Percentiles rank a stretch among this genome's conserved stretches.
phyloP scores from a whole-genome alignment of 2,113 vertebrate species.

The Turdus rufiventris region DNA sequence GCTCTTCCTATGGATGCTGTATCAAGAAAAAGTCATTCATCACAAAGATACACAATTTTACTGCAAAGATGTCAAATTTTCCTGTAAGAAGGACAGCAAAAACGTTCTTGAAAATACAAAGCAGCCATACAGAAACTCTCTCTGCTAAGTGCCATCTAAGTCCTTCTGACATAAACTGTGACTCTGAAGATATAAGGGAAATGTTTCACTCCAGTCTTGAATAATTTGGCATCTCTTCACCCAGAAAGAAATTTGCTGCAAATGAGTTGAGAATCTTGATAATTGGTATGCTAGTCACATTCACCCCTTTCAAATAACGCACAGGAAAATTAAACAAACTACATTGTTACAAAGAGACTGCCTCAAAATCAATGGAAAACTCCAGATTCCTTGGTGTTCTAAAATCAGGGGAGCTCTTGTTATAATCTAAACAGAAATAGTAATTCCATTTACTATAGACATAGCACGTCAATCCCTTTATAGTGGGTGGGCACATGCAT shows the following conservation, averaged over 20 bases:
- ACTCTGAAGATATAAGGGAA: not conserved
- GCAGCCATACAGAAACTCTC: not conserved
- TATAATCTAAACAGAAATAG: not conserved
- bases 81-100: not conserved
- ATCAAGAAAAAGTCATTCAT: not conserved
- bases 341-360: not conserved
- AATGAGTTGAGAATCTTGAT: not conserved
- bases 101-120: not conserved
- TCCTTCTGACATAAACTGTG: not conserved
- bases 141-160: not conserved
- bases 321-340: constrained; percentile 3
- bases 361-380: constrained; percentile 5
- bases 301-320: not conserved
- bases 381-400: not conserved
- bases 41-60: not conserved
- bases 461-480: not conserved
- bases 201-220: not conserved
- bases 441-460: not conserved
- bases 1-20: not conserved
- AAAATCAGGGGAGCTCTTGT: not conserved
- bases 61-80: not conserved
- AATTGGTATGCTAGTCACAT: not conserved
- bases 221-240: not conserved
- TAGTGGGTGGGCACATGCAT: not conserved
- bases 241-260: not conserved